These are phyloP conservation scores for Recurvirostra avosetta DNA, from an alignment of 2,113 vertebrate species.

Conservation along the genomic window DNA sequence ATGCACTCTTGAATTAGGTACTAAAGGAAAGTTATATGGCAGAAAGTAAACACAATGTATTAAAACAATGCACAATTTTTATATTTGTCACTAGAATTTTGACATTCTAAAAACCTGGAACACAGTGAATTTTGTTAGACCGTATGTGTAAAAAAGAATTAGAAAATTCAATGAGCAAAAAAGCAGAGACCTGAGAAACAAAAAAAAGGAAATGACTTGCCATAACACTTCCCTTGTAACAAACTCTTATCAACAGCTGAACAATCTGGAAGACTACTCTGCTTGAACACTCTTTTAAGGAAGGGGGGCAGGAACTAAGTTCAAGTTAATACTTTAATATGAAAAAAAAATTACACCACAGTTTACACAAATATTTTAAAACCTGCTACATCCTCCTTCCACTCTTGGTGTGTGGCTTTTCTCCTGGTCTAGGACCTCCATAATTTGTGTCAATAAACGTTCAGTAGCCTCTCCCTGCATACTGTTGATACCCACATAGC, in stretches of 20 bases:
- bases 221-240: not conserved
- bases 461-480: not conserved
- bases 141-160: not conserved
- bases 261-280: not conserved
- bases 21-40: not conserved
- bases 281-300: not conserved
- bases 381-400: not conserved
- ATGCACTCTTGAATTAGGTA: conserved; percentile 4
- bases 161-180: not conserved
- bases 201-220: not conserved
- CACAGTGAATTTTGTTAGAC: not conserved
- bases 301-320: not conserved
- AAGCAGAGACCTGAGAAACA: not conserved
- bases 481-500: not conserved
- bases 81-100: not conserved
- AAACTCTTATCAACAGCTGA: not conserved
- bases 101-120: not conserved
- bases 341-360: not conserved
- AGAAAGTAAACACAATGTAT: not conserved
- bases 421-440: not conserved
- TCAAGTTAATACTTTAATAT: not conserved
- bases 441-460: not conserved
- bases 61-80: not conserved
- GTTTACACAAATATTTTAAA: not conserved
- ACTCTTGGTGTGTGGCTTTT: not conserved